Conservation (phyloP, 2,888 invertebrate genomes). For the Labia minor region DNA sequence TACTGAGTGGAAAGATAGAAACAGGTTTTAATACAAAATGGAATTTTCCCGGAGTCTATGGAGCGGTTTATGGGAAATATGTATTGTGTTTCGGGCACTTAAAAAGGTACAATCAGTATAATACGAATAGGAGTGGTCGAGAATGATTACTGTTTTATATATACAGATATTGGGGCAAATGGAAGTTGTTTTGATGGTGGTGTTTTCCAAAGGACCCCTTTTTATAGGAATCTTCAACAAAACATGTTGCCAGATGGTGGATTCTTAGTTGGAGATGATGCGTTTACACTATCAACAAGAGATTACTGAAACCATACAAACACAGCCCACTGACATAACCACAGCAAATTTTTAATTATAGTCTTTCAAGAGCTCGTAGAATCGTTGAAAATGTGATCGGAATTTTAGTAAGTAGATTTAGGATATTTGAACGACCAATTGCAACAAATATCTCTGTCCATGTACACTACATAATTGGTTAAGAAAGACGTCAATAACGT, state of each 20-base stretch:
- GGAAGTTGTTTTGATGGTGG: not conserved
- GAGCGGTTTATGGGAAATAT: no score
- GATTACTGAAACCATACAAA: not conserved
- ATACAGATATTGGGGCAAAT: not conserved
- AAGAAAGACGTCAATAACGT: not conserved
- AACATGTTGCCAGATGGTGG: no score
- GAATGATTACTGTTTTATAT: not conserved
- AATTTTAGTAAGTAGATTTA: not conserved
- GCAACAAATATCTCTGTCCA: no score
- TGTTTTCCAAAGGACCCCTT: not conserved
- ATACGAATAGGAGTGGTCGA: not conserved
- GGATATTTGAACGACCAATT: not conserved
- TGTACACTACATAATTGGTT: not conserved
- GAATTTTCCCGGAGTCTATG: no score
- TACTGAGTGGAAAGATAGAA: no score
- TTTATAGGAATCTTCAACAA: not conserved
- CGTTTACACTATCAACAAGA: not conserved
- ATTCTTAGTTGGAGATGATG: not conserved
- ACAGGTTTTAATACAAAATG: no score
- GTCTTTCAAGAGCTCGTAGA: not conserved
- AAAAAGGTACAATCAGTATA: not conserved
- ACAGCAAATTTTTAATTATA: not conserved
- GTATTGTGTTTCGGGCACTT: not conserved
- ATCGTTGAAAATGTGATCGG: not conserved
- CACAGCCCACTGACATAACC: not conserved